These are phyloP conservation scores for Syngnathoides biaculeatus DNA, from an alignment of 2,113 vertebrate species.

Conservation along the genomic window DNA sequence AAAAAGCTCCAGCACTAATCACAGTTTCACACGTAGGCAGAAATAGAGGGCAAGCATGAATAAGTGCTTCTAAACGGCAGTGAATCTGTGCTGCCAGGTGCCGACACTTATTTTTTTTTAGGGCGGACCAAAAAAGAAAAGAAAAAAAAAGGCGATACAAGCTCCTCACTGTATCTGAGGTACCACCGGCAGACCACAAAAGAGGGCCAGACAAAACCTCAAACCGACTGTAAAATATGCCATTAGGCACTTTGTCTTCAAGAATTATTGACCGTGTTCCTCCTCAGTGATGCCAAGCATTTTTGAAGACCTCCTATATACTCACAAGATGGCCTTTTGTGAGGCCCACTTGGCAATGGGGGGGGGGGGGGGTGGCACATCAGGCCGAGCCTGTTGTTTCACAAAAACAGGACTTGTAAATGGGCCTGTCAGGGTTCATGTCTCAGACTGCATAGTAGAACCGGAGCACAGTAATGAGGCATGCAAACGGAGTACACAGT, in stretches of 20 bases:
- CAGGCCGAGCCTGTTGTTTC: slow-evolving; percentile 25
- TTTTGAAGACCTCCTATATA: slow-evolving; percentile 36
- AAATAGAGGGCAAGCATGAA: slow-evolving; percentile 51
- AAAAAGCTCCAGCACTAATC: slow-evolving; percentile 48
- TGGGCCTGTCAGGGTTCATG: slow-evolving; percentile 51
- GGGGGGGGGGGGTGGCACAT: slow-evolving; percentile 26
- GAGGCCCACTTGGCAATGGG: slow-evolving; percentile 34
- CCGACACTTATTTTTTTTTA: slow-evolving; percentile 41
- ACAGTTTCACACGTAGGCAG: slow-evolving; percentile 41
- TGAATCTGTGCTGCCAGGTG: slow-evolving; percentile 53
- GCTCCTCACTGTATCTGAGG: slow-evolving; percentile 33
- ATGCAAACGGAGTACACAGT: slow-evolving; percentile 28
- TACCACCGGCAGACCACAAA: slow-evolving; percentile 54
- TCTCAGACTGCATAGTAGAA: slow-evolving; percentile 34
- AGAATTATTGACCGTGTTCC: slow-evolving; percentile 45
- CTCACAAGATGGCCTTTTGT: slow-evolving; percentile 59
- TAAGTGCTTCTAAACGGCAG: slow-evolving; percentile 42
- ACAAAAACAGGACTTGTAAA: slow-evolving; percentile 56
- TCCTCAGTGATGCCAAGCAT: slow-evolving; percentile 39
- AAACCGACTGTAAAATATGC: slow-evolving; percentile 68
- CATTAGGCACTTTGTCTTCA: slow-evolving; percentile 65
- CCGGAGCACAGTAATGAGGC: slow-evolving; percentile 43
- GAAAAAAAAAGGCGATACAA: slow-evolving; percentile 25
- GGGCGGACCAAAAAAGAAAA: slow-evolving; percentile 10
- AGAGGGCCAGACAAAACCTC: slow-evolving; percentile 55